These are phyloP conservation scores for Eupristina koningsbergeri DNA, from an alignment of 1,140 invertebrate genomes.

Conservation along the genomic window DNA sequence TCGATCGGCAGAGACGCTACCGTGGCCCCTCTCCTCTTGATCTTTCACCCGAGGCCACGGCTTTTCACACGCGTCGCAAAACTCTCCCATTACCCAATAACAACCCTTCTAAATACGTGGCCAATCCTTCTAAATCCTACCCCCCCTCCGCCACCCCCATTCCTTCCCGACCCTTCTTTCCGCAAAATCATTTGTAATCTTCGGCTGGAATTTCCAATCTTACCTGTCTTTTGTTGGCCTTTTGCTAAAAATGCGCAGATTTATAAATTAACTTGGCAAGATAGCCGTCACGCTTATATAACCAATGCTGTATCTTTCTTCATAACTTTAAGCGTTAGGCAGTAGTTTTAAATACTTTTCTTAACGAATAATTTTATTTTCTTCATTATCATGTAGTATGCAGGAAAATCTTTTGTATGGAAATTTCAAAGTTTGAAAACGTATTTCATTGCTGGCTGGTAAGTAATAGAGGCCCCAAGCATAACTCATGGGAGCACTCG, in stretches of 20 bases:
- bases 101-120: too few relatives aligned
- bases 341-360: not conserved
- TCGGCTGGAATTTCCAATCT: not conserved
- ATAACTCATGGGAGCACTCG: not conserved
- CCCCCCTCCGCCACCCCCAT: too few relatives aligned
- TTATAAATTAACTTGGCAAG: not conserved
- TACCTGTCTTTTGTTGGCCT: not conserved
- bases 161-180: not conserved
- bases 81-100: conserved; percentile 17
- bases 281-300: not conserved
- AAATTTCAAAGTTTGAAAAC: not conserved
- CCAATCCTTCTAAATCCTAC: not conserved
- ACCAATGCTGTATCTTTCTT: not conserved
- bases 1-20: conserved; percentile 41
- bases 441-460: not conserved
- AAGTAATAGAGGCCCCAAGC: not conserved
- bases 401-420: conserved; percentile 18
- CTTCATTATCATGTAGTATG: conserved; percentile 7
- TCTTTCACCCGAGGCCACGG: not conserved
- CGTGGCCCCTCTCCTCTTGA: not conserved
- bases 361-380: not conserved
- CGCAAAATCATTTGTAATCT: not conserved
- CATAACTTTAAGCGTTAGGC: not conserved
- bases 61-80: not conserved
- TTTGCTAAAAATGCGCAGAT: not conserved